Percentiles rank a stretch among this genome's conserved stretches.
These are phyloP conservation scores for Pelvicachromis taeniatus DNA, from an alignment of 2,113 vertebrate species.

Conservation along the genomic window DNA sequence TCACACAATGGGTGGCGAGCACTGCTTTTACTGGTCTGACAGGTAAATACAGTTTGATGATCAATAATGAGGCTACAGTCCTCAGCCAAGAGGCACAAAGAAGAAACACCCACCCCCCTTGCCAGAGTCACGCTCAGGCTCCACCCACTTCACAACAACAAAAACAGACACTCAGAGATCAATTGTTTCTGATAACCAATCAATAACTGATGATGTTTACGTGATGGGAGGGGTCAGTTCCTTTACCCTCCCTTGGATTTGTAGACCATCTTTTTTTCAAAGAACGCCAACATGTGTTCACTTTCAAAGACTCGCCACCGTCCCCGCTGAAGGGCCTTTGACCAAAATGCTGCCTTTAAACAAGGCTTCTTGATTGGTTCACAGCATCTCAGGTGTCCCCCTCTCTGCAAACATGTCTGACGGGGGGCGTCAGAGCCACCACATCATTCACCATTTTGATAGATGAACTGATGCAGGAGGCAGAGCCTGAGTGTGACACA, in stretches of 20 bases:
- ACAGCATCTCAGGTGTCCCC: background rate
- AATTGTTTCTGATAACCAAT: background rate
- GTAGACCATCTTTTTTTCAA: background rate
- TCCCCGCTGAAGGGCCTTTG: background rate
- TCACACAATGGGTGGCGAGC: background rate
- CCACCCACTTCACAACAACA: background rate
- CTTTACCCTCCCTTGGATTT: background rate
- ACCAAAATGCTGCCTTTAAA: background rate
- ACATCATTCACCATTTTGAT: background rate
- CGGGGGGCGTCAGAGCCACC: background rate
- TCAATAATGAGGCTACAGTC: slow-evolving; percentile 49
- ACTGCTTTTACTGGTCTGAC: slow-evolving; percentile 43
- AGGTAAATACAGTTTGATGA: background rate
- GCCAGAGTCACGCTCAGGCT: background rate
- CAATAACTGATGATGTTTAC: background rate
- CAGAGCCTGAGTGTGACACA: background rate
- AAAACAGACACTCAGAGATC: background rate
- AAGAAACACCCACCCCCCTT: background rate
- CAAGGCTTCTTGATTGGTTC: background rate
- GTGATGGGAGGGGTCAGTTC: background rate
- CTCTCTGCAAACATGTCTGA: background rate
- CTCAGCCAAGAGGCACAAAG: slow-evolving; percentile 55
- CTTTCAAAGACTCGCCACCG: background rate
- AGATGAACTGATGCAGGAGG: background rate
- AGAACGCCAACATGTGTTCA: background rate